Base-by-base conservation (phyloP, 2,797 vertebrate species). In the Helarctos malayanus region DNA sequence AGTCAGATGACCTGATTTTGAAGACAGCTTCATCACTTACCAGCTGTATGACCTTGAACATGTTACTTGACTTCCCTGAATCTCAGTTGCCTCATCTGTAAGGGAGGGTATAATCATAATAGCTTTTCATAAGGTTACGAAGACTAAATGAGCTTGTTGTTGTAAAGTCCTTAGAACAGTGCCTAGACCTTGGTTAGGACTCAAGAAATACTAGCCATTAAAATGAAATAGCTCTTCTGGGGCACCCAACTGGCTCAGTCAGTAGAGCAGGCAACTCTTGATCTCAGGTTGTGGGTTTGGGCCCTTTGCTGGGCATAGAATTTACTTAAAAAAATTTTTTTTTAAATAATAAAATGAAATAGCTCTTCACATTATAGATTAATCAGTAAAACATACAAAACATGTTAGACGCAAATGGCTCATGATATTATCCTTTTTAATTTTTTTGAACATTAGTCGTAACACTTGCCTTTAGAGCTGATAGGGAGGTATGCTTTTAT, bases 301-400 rank as follows among this genome's bases (percentile, higher is more conserved):
- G 45, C 15, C 45, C 7, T 75, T 47, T 4, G 0, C 5, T 29
- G 71, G 4, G 8, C 45, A 75, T 9, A 18, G 27, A 49, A 15
- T 45, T 49, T 75, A 16, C 73, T 75, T 75, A 49, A 73, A 27
- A 73, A 19, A 56, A 38, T 5, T 35, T 35, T 68, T 68, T 68
- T 68, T 38, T 2, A 47, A 45, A 49, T 18, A 75, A 75, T 29
- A 47, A 75, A 47, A 75, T 75, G 27, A 47, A 49, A 47, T 47
- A 75, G 73, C n/a, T 89, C 68, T 90, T 92, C 52, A 57, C 61
- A 86, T 63, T 76, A n/a, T 21, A 91, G 73, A 86, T 90, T 76
- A 86, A 71, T 69, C 35, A 57, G 79, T 73, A 96, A 95, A 94
- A 81, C n/a, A 80, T 52, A 76, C 4, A 71, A 65, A 83, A n/a